Percentiles rank a stretch among this genome's conserved stretches.
phyloP scores from a whole-genome alignment of 2,888 invertebrate species.

The Muschampia plurimacula region DNA sequence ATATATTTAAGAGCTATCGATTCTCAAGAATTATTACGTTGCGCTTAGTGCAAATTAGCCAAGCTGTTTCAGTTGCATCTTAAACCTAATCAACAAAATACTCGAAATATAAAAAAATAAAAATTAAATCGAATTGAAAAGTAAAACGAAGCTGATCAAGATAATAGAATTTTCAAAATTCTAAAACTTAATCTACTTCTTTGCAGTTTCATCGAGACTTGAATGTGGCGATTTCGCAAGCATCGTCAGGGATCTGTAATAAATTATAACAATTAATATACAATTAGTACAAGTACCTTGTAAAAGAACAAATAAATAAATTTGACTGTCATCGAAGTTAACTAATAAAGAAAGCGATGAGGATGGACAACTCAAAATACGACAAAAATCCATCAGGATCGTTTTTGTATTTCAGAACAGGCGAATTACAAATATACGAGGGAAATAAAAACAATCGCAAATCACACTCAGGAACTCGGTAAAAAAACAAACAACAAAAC shows the following conservation, averaged over 20 bases:
- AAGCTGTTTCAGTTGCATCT: conserved; percentile 36
- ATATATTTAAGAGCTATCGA: not conserved
- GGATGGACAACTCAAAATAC: conserved; percentile 12
- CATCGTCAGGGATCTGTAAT: conserved; percentile 77
- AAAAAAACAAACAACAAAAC: conserved; percentile 28
- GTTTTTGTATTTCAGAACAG: conserved; percentile 38
- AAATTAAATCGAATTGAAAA: not conserved
- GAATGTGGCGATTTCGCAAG: conserved; percentile 75
- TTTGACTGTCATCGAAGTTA: conserved; percentile 17
- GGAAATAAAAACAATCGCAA: not conserved
- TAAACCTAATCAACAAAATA: conserved; percentile 31
- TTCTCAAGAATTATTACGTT: conserved; percentile 19
- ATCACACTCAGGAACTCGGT: conserved; percentile 2
- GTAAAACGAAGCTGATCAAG: conserved; percentile 16
- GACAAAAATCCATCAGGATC: not conserved
- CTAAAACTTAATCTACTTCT: conserved; percentile 60
- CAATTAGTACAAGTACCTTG: conserved; percentile 10
- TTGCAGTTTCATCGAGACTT: conserved; percentile 67
- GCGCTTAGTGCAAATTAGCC: conserved; percentile 37
- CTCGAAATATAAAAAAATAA: conserved; percentile 6
- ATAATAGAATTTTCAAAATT: conserved; percentile 35
- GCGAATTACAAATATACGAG: not conserved
- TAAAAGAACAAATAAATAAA: not conserved
- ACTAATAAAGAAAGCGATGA: conserved; percentile 35
- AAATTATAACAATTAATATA: conserved; percentile 34